phyloP scores from a whole-genome alignment of 2,797 vertebrate species.

The Acrocephalus scirpaceus region DNA sequence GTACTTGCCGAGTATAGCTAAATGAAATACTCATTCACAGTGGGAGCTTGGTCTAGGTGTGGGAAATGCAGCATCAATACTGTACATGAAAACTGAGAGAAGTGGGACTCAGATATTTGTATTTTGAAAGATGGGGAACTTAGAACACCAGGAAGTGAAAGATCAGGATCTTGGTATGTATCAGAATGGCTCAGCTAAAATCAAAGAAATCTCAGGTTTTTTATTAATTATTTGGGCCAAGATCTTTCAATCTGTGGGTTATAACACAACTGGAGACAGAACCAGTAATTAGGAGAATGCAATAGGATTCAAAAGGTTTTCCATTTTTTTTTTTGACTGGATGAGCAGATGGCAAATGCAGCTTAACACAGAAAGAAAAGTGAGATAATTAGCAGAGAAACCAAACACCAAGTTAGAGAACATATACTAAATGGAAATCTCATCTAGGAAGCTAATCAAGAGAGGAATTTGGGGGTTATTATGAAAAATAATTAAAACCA shows the following conservation, averaged over 20 bases:
- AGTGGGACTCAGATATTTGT: neutral
- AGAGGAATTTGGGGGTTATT: constrained; percentile 52
- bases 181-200: constrained; percentile 11
- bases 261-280: constrained; percentile 56
- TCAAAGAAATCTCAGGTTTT: constrained; percentile 9
- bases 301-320: constrained; percentile 40
- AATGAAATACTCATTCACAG: constrained; percentile 33
- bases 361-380: constrained; percentile 48
- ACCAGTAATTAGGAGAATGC: constrained; percentile 46
- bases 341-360: constrained; percentile 68
- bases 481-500: constrained; percentile 58
- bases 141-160: constrained; percentile 6
- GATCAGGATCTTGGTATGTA: neutral
- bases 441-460: constrained; percentile 67
- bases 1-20: neutral
- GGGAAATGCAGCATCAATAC: neutral
- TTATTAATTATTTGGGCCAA: constrained; percentile 42
- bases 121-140: neutral
- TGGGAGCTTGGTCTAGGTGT: neutral
- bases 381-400: constrained; percentile 62
- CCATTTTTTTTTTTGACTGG: constrained; percentile 54
- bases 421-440: constrained; percentile 60
- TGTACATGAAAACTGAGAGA: neutral
- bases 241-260: constrained; percentile 28
- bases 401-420: constrained; percentile 61